These are phyloP conservation scores for Caerostris darwini DNA, from an alignment of 1,140 invertebrate genomes.

Conservation along the genomic window DNA sequence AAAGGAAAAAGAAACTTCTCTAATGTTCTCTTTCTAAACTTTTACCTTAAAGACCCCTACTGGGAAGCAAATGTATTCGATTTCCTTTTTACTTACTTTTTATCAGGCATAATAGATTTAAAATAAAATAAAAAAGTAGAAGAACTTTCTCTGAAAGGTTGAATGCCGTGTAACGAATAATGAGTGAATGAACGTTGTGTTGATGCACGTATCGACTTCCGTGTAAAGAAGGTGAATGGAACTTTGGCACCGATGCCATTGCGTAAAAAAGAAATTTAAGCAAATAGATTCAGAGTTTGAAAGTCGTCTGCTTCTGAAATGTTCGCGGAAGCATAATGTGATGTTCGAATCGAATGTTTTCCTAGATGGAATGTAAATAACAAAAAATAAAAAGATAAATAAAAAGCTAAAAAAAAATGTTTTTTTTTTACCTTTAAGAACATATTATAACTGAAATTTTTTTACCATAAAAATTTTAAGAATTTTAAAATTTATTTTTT, in stretches of 20 bases:
- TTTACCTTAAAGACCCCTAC: background rate
- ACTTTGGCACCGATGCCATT: background rate
- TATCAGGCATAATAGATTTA: slow-evolving; percentile 3
- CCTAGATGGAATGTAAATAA: too few species aligned
- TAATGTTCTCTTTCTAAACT: background rate
- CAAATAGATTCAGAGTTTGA: background rate
- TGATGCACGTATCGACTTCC: slow-evolving; percentile 26
- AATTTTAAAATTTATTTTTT: too few species aligned
- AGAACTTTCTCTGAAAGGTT: slow-evolving; percentile 5
- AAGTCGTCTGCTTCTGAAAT: slow-evolving; percentile 3
- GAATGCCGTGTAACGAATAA: slow-evolving; percentile 36
- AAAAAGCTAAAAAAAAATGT: too few species aligned
- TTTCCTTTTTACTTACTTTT: background rate
- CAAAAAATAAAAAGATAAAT: too few species aligned
- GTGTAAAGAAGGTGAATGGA: slow-evolving; percentile 30
- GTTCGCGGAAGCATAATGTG: background rate
- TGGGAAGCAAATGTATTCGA: slow-evolving; percentile 7
- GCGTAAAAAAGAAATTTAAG: slow-evolving; percentile 2
- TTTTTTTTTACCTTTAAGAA: too few species aligned
- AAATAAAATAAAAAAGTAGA: background rate
- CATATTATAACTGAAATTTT: too few species aligned
- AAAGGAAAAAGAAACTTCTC: background rate
- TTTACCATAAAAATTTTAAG: too few species aligned
- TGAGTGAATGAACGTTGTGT: slow-evolving; percentile 26
- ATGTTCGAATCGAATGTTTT: background rate